Percentiles rank a stretch among this genome's conserved stretches.
These are phyloP conservation scores for Pseudopipra pipra DNA, from an alignment of 2,113 vertebrate species.

Conservation along the genomic window DNA sequence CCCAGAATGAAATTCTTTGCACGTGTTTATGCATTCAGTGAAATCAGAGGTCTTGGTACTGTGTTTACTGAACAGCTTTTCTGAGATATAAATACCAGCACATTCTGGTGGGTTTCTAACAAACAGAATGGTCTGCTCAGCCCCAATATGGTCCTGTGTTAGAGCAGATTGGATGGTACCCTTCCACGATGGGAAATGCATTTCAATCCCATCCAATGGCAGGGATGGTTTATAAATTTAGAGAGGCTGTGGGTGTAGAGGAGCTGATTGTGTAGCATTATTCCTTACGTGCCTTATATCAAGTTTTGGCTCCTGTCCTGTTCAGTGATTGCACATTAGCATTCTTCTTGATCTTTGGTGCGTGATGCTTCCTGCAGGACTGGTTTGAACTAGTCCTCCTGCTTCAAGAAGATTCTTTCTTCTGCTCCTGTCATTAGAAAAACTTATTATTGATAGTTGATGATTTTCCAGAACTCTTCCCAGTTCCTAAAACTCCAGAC, in stretches of 20 bases:
- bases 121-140: conserved; percentile 48
- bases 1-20: conserved; percentile 10
- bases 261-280: conserved; percentile 43
- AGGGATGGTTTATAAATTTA: conserved; percentile 19
- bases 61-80: conserved; percentile 67
- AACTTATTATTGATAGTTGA: conserved; percentile 23
- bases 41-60: conserved; percentile 48
- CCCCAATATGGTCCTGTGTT: conserved; percentile 53
- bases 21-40: not conserved
- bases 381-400: conserved; percentile 29
- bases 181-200: conserved; percentile 6
- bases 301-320: conserved; percentile 55
- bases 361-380: conserved; percentile 51
- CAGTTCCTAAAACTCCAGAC: not conserved
- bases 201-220: conserved; percentile 29
- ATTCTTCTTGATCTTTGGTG: conserved; percentile 52
- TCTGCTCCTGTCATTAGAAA: conserved; percentile 12
- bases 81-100: conserved; percentile 60
- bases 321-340: conserved; percentile 45
- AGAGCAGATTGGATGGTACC: conserved; percentile 45
- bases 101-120: conserved; percentile 41
- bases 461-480: conserved; percentile 34
- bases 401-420: conserved; percentile 32
- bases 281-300: conserved; percentile 35
- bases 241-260: conserved; percentile 34